Percentiles rank a stretch among this genome's conserved stretches.
Evolutionary conservation across 2,888 invertebrate species (phyloP).

Genomic region (Spisula subtruncata): DNA sequence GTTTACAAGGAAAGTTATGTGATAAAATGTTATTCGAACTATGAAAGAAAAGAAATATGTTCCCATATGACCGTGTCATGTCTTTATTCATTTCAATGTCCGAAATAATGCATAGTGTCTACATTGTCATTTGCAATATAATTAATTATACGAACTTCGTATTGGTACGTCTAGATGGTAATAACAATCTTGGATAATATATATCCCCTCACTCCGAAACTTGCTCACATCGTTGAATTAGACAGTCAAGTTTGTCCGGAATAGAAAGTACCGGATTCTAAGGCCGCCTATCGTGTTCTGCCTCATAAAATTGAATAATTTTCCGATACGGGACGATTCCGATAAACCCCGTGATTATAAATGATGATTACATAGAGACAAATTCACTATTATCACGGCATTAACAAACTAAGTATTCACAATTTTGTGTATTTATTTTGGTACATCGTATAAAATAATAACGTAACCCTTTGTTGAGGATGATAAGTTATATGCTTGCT

Average conservation of each 20-base stretch:
- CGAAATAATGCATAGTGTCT: too few species aligned
- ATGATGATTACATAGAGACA: not conserved
- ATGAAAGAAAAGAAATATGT: too few species aligned
- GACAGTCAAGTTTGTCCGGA: not conserved
- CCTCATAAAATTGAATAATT: slow-evolving; percentile 21
- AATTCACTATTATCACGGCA: not conserved
- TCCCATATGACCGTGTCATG: too few species aligned
- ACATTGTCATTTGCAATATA: not conserved
- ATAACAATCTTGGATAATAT: not conserved
- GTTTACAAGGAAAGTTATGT: too few species aligned
- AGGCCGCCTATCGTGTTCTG: not conserved
- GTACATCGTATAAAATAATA: too few species aligned
- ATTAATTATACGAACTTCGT: not conserved
- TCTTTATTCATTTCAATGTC: too few species aligned
- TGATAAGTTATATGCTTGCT: not conserved
- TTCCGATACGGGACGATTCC: not conserved
- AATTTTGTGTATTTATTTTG: not conserved
- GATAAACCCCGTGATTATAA: not conserved
- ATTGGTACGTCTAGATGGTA: not conserved
- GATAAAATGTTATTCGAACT: too few species aligned
- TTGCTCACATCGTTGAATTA: not conserved
- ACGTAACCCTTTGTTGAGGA: not conserved
- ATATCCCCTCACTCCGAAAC: not conserved
- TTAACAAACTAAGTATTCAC: slow-evolving; percentile 15
- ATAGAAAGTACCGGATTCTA: not conserved